Conservation (phyloP, 1,140 invertebrate genomes). For the Lepidurus packardi region DNA sequence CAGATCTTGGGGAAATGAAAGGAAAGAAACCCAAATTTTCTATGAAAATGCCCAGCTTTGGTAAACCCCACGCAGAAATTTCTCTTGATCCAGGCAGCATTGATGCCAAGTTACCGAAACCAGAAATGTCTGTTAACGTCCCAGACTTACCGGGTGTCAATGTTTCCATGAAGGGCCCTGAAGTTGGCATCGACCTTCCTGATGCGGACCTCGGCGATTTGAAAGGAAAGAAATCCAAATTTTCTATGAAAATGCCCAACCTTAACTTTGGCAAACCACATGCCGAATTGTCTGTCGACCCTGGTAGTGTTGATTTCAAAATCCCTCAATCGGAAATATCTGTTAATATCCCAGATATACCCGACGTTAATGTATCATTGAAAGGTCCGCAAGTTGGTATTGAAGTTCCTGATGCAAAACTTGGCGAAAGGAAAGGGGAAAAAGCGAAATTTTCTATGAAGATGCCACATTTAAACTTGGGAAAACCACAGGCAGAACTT, state of each 20-base stretch:
- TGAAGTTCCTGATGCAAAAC: background rate
- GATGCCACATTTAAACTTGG: background rate
- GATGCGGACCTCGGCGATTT: background rate
- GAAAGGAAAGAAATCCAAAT: background rate
- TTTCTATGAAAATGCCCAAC: background rate
- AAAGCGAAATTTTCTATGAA: background rate
- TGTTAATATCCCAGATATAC: background rate
- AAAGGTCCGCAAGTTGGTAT: background rate
- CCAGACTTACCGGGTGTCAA: background rate
- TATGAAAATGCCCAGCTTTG: constrained; percentile 22
- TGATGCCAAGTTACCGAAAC: background rate
- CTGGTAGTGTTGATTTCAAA: background rate
- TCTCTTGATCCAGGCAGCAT: background rate
- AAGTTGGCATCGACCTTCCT: background rate
- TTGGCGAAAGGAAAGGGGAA: background rate
- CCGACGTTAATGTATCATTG: background rate
- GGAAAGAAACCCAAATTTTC: constrained; percentile 23
- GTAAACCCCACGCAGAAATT: background rate
- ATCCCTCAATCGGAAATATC: background rate
- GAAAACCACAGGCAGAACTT: background rate
- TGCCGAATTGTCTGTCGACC: background rate
- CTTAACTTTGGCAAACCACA: background rate
- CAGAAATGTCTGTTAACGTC: background rate
- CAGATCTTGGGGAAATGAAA: background rate
- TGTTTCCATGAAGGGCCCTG: background rate